Evolutionary conservation across 2,888 invertebrate genomes (phyloP).

Genomic region (Troides helena): DNA sequence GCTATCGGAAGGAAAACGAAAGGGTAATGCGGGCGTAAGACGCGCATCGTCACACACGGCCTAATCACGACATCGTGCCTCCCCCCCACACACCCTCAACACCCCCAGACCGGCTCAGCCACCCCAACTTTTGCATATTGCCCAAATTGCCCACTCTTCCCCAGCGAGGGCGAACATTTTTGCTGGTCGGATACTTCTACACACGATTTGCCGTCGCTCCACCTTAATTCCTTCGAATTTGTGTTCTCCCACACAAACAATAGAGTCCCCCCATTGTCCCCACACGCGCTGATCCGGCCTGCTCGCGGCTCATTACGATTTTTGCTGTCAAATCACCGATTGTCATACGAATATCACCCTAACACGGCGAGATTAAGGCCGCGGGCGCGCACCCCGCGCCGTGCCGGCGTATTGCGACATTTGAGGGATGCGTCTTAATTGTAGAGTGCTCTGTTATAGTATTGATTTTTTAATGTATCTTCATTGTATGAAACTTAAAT

Average conservation of each 20-base stretch:
- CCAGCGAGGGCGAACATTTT: constrained; percentile 59
- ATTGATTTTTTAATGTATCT: constrained; percentile 73
- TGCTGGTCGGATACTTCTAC: constrained; percentile 54
- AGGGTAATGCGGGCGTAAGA: constrained; percentile 81
- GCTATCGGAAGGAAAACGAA: constrained; percentile 79
- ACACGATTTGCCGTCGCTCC: constrained; percentile 38
- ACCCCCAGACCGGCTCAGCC: constrained; percentile 46
- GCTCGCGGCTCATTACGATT: constrained; percentile 43
- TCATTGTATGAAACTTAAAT: constrained; percentile 26
- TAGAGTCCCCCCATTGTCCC: constrained; percentile 17
- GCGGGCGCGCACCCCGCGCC: neutral
- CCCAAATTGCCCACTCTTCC: constrained; percentile 73
- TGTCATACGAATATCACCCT: constrained; percentile 42
- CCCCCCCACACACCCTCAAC: constrained; percentile 39
- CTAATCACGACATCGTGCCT: constrained; percentile 66
- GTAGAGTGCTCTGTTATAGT: constrained; percentile 62
- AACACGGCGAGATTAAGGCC: constrained; percentile 38
- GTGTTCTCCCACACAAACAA: constrained; percentile 28
- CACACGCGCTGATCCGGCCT: constrained; percentile 8
- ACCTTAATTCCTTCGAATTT: constrained; percentile 40
- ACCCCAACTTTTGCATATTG: constrained; percentile 77
- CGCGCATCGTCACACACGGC: constrained; percentile 80
- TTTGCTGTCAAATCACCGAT: constrained; percentile 36
- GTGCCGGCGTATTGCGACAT: constrained; percentile 53
- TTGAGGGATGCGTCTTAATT: constrained; percentile 78